Evolutionary conservation across 1,140 invertebrate genomes (phyloP), one percentile per base, ranked within the genome.

Genomic region (Drosophila ironensis): DNA sequence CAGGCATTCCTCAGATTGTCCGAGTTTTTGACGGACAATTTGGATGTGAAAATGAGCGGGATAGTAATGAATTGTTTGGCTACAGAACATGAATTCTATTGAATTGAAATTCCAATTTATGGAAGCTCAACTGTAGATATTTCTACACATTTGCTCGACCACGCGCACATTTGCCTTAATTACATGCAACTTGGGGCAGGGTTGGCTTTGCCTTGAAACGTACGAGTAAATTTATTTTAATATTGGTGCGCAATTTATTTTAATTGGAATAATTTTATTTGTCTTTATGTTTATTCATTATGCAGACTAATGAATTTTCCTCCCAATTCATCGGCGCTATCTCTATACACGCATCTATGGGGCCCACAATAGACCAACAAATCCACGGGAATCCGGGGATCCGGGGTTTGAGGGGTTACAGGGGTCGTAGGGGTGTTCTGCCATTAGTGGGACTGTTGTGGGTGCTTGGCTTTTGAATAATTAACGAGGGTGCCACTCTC

Each of bases 221-320:
- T 47, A n/a, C n/a, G n/a, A n/a, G n/a, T n/a, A 66, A 82, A 82
- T 82, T 72, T 84, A 84, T 84, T 84, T 84, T 84, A 84, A 84
- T 84, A 84, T 84, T 84, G 78, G 63, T 76, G 78, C 78, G 78
- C 73, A 87, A 87, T 88, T 84, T 87, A 87, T 87, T 87, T 87
- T 87, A 87, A 87, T 87, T 87, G 82, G 77, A 87, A 87, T 87
- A 87, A 87, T 88, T 87, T 87, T 87, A 87, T 88, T 82, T 87
- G 77, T 75, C 82, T 88, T 87, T 87, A 87, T 87, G 84, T 82
- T 87, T 87, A 87, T 87, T 87, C 77, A 87, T 87, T 88, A 75
- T 87, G 70, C 77, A 69, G 64, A 72, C 80, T 86, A 84, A 78
- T 84, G 78, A 84, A 78, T 84, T 84, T 82, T 69, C 35, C 75